phyloP scores from a whole-genome alignment of 2,113 vertebrate genomes.

The Cinclus cinclus region DNA sequence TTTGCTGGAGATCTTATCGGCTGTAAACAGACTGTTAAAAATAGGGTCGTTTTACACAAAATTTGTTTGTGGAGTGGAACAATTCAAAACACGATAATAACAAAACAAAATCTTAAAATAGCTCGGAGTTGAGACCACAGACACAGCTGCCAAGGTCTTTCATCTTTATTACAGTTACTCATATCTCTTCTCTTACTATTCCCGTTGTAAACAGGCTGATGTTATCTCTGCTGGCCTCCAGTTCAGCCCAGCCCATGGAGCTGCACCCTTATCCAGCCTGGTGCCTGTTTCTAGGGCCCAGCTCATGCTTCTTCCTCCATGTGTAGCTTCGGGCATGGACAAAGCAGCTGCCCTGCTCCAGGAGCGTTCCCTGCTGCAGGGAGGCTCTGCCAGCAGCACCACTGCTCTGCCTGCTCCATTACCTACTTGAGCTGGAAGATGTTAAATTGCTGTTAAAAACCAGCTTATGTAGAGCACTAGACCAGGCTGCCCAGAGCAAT shows the following conservation, averaged over 20 bases:
- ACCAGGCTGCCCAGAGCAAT: neutral
- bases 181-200: constrained; percentile 51
- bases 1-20: constrained; percentile 39
- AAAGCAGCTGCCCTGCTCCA: neutral
- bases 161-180: constrained; percentile 58
- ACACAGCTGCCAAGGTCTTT: constrained; percentile 49
- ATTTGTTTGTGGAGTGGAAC: constrained; percentile 57
- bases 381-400: neutral
- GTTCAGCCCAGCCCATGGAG: neutral
- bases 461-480: neutral
- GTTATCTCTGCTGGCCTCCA: constrained; percentile 11
- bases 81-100: constrained; percentile 47
- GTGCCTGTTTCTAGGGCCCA: neutral
- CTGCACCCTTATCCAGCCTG: neutral
- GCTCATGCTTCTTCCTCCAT: neutral
- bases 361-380: neutral
- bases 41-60: constrained; percentile 44
- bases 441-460: neutral
- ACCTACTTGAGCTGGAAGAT: neutral
- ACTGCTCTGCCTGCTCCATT: fast-evolving
- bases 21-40: constrained; percentile 42
- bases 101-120: constrained; percentile 61
- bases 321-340: fast-evolving
- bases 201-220: constrained; percentile 33
- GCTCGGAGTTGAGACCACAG: constrained; percentile 35